Conservation (phyloP, 2,113 vertebrate genomes). For the Thinocorus orbignyianus region DNA sequence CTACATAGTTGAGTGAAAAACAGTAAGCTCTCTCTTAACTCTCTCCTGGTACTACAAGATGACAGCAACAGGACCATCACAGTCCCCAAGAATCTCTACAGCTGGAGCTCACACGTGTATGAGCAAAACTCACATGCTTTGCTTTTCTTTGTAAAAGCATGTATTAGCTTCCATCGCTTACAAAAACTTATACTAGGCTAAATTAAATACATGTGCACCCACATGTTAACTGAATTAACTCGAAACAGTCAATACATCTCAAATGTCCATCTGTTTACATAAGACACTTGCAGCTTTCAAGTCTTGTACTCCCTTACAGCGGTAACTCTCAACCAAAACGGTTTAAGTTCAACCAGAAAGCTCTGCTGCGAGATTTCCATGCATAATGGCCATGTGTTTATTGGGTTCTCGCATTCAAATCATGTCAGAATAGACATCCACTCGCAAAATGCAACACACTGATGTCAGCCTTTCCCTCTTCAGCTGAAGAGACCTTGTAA, state of each 20-base stretch:
- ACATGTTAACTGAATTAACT: slow-evolving; percentile 53
- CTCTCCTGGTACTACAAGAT: neutral
- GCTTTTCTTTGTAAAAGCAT: neutral
- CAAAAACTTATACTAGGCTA: slow-evolving; percentile 29
- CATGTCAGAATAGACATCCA: slow-evolving; percentile 31
- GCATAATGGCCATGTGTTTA: slow-evolving; percentile 34
- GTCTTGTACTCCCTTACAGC: slow-evolving; percentile 19
- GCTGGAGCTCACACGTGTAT: neutral
- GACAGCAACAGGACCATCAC: neutral
- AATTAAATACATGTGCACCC: slow-evolving; percentile 59
- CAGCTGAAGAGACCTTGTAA: neutral
- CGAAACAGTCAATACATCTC: slow-evolving; percentile 42
- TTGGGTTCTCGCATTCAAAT: slow-evolving; percentile 19
- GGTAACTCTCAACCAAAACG: slow-evolving; percentile 35
- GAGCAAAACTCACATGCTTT: neutral
- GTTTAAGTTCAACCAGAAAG: slow-evolving; percentile 40
- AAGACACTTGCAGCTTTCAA: slow-evolving; percentile 53
- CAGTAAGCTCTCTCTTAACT: neutral
- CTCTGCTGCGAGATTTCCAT: slow-evolving; percentile 17
- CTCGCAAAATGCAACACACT: slow-evolving; percentile 19
- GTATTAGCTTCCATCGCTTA: slow-evolving; percentile 17
- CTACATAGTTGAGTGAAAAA: neutral
- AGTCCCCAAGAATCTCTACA: neutral
- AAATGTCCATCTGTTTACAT: slow-evolving; percentile 64
- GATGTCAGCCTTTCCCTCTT: neutral